A percentile compares a stretch with the other conserved stretches of the same genome.
These are phyloP conservation scores for Oscheius onirici DNA, from an alignment of 2,888 invertebrate genomes.

Conservation along the genomic window DNA sequence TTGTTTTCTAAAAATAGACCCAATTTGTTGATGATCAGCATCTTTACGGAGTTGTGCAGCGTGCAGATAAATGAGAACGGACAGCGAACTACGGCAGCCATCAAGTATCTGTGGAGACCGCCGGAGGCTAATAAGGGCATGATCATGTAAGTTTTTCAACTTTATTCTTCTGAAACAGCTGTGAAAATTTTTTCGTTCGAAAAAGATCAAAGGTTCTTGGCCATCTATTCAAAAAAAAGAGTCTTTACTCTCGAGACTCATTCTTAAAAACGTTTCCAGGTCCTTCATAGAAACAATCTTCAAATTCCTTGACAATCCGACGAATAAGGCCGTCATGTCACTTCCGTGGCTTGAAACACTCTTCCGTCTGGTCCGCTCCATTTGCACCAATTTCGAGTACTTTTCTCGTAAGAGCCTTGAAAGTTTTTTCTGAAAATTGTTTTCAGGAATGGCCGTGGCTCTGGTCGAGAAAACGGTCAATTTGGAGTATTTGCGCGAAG, in stretches of 20 bases:
- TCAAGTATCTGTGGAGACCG: constrained; percentile 34
- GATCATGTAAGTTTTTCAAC: constrained; percentile 11
- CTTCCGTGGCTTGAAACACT: constrained; percentile 19
- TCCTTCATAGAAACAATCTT: constrained; percentile 35
- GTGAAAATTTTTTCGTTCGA: no score
- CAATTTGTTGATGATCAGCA: constrained; percentile 15
- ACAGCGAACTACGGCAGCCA: constrained; percentile 17
- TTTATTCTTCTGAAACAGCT: background rate
- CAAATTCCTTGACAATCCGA: constrained; percentile 39
- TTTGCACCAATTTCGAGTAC: constrained; percentile 33
- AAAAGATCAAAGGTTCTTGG: no score
- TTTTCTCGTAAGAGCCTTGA: constrained; percentile 31
- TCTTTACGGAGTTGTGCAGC: constrained; percentile 1
- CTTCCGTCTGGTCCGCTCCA: constrained; percentile 28
- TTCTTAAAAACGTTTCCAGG: no score
- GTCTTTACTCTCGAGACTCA: no score
- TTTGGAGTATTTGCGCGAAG: constrained; percentile 40
- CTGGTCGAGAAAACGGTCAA: constrained; percentile 43
- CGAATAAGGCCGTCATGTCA: constrained; percentile 13
- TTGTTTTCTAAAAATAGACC: background rate
- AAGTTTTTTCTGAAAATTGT: background rate
- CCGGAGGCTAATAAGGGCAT: constrained; percentile 24
- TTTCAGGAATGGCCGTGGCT: constrained; percentile 41
- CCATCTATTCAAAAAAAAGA: no score
- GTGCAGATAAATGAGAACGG: constrained; percentile 5